Conservation (phyloP, 2,888 invertebrate genomes). For the Ormia ochracea region DNA sequence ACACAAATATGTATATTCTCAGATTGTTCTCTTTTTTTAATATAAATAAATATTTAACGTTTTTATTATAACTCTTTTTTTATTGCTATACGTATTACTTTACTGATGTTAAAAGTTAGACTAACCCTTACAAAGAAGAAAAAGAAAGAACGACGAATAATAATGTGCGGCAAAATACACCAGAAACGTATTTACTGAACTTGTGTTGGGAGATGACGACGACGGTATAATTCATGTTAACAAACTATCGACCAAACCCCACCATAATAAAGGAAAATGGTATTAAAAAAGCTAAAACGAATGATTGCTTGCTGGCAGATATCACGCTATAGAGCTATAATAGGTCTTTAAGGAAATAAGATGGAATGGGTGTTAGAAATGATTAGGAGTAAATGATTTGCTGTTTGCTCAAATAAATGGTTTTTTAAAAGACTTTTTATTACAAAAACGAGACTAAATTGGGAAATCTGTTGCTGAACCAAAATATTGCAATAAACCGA, state of each 20-base stretch:
- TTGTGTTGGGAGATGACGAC: slow-evolving; percentile 26
- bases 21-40: background rate
- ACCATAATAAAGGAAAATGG: slow-evolving; percentile 32
- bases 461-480: no score
- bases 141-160: slow-evolving; percentile 12
- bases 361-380: background rate
- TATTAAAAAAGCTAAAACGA: slow-evolving; percentile 32
- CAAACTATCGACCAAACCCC: slow-evolving; percentile 36
- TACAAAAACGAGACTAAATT: no score
- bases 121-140: slow-evolving; percentile 42
- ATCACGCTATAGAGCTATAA: slow-evolving; percentile 18
- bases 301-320: slow-evolving; percentile 6
- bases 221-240: slow-evolving; percentile 28
- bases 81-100: slow-evolving; percentile 53
- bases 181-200: slow-evolving; percentile 65
- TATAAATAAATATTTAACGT: slow-evolving; percentile 52
- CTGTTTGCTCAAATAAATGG: no score
- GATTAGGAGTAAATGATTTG: no score
- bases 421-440: no score
- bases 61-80: slow-evolving; percentile 52
- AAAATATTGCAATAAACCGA: no score
- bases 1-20: background rate
- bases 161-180: slow-evolving; percentile 59
- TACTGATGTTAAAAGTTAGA: slow-evolving; percentile 45
- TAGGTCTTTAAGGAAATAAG: background rate